phyloP scores from a whole-genome alignment of 2,113 vertebrate genomes.

The Urocynchramus pylzowi region DNA sequence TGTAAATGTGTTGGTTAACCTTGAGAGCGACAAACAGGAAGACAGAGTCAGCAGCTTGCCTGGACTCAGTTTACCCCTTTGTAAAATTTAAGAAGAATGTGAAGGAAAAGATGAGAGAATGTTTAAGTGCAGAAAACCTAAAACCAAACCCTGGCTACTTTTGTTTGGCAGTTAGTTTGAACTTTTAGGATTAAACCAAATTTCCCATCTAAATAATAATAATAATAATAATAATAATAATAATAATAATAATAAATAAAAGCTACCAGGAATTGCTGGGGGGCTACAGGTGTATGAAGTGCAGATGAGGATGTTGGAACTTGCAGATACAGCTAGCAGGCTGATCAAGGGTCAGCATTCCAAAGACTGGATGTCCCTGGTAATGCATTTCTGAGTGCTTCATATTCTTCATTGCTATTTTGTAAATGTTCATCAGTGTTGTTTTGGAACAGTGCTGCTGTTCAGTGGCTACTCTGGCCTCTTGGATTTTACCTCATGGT shows the following conservation, averaged over 20 bases:
- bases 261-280: background rate
- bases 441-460: background rate
- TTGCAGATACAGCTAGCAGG: background rate
- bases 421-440: background rate
- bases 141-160: background rate
- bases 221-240: background rate
- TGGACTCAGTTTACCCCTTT: background rate
- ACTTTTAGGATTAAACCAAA: background rate
- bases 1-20: background rate
- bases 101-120: background rate
- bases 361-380: background rate
- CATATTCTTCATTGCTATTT: background rate
- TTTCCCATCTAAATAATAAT: background rate
- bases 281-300: background rate
- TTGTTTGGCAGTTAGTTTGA: background rate
- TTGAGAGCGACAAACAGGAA: background rate
- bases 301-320: background rate
- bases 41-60: background rate
- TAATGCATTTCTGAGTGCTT: background rate
- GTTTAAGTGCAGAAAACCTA: background rate
- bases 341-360: background rate
- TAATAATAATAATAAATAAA: background rate
- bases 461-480: background rate
- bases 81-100: background rate
- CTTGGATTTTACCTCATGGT: background rate